These are phyloP conservation scores for Eidolon dupreanum DNA, from an alignment of 2,797 vertebrate genomes.

Conservation along the genomic window DNA sequence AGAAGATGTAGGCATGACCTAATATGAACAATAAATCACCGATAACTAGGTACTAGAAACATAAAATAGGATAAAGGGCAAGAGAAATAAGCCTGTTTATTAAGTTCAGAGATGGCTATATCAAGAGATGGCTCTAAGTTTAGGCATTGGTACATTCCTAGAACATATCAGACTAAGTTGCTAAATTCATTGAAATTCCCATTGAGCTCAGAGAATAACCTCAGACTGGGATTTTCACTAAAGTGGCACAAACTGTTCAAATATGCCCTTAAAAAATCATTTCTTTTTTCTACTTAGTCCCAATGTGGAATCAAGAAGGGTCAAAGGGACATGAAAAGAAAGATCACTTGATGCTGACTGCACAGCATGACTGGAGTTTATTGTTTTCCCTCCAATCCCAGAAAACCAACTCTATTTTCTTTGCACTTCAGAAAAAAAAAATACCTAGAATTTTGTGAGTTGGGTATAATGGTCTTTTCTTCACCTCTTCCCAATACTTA, in stretches of 20 bases:
- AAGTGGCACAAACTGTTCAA: slow-evolving; percentile 75
- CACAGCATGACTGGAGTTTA: neutral
- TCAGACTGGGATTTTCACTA: slow-evolving; percentile 69
- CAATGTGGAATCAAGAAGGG: slow-evolving; percentile 64
- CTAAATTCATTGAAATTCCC: slow-evolving; percentile 78
- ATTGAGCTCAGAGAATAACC: slow-evolving; percentile 71
- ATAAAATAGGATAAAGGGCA: neutral
- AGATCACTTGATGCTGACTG: slow-evolving; percentile 49
- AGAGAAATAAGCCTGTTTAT: neutral
- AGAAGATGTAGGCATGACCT: neutral
- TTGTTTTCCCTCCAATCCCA: neutral
- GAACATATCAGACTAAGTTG: neutral
- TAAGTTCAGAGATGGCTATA: neutral
- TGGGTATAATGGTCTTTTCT: neutral
- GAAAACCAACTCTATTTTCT: neutral
- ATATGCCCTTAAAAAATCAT: slow-evolving; percentile 71
- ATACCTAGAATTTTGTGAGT: neutral
- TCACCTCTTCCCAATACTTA: neutral
- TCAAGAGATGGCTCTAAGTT: neutral
- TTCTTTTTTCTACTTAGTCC: slow-evolving; percentile 69
- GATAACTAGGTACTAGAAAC: neutral
- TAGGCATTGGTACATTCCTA: neutral
- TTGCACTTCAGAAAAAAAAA: neutral
- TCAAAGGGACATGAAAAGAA: neutral
- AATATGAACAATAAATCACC: neutral